Evolutionary conservation across 2,888 invertebrate genomes (phyloP), one percentile per base, ranked within the genome.

Genomic region (Drosophila yooni): DNA sequence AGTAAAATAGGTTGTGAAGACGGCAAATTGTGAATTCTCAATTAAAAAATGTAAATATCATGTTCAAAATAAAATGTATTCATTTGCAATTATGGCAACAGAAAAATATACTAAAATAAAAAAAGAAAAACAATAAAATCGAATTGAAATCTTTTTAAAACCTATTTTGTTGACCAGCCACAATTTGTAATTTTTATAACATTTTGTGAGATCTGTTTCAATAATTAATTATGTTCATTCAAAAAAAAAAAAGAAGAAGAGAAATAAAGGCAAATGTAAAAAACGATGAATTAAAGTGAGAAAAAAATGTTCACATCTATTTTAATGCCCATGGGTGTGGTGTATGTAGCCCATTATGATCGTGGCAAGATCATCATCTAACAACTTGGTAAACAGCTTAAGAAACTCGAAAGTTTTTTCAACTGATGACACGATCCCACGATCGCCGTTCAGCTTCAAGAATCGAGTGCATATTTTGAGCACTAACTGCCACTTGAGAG

Each of bases 371-470:
- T 63, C 33, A 51, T 51, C n/a, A n/a, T 25, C 25, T 34, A 53
- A 52, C n/a, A 36, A 34, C 13, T 31, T 21, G 50, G 18, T 31
- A 48, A 65, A 50, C 48, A 38, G 62, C 36, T 61, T 48, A 31
- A 61, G 46, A 25, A 25, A 46, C 15, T 27, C 46, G 27, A 46
- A n/a, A 64, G 62, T 27, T n/a, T 33, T 63, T 51, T 33, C 7
- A 64, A 64, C 50, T 31, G 25, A 53, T 65, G 66, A 53, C 53
- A 66, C 66, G 66, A 66, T 66, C 46, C n/a, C 66, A 67, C 66
- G 66, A 54, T 67, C 48, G 27, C 29, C n/a, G 21, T 15, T 40
- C n/a, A 43, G n/a, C 25, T 34, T 36, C 13, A 29, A 27, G 50
- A 66, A 65, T 51, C 43, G 13, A 33, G 33, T 53, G 52, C 65